A percentile compares a stretch with the other conserved stretches of the same genome.
These are phyloP conservation scores for Spialia ferax DNA, from an alignment of 2,888 invertebrate species.

Conservation along the genomic window DNA sequence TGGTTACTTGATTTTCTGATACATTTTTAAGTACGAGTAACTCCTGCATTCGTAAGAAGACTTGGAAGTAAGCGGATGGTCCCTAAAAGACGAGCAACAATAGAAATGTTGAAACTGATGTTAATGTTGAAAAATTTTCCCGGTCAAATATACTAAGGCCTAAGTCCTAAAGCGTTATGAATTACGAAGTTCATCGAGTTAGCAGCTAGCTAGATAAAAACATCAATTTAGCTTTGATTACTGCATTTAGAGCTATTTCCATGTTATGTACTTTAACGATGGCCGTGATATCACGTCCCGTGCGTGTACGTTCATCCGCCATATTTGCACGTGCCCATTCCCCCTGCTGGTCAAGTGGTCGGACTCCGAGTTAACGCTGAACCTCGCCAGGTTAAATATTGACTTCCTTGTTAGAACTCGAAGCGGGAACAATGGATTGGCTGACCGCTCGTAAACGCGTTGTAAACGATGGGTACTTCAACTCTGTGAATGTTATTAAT, in stretches of 20 bases:
- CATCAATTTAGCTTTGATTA: background rate
- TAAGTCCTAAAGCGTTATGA: no score
- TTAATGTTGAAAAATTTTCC: no score
- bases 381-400: constrained; percentile 71
- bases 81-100: no score
- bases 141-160: no score
- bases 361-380: constrained; percentile 58
- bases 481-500: constrained; percentile 1
- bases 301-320: constrained; percentile 22
- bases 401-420: constrained; percentile 80
- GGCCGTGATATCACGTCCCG: no score
- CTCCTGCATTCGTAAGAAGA: no score
- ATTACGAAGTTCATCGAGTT: no score
- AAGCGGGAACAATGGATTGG: constrained; percentile 67
- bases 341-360: constrained; percentile 59
- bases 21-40: no score
- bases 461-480: constrained; percentile 56
- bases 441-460: constrained; percentile 61
- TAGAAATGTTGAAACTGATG: no score
- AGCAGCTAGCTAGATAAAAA: no score
- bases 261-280: constrained; percentile 10
- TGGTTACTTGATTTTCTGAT: no score
- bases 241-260: background rate
- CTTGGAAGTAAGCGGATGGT: no score
- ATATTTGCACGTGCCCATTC: constrained; percentile 51